These are phyloP conservation scores for Forbesichthys papilliferus DNA, from an alignment of 2,113 vertebrate genomes.

Conservation along the genomic window DNA sequence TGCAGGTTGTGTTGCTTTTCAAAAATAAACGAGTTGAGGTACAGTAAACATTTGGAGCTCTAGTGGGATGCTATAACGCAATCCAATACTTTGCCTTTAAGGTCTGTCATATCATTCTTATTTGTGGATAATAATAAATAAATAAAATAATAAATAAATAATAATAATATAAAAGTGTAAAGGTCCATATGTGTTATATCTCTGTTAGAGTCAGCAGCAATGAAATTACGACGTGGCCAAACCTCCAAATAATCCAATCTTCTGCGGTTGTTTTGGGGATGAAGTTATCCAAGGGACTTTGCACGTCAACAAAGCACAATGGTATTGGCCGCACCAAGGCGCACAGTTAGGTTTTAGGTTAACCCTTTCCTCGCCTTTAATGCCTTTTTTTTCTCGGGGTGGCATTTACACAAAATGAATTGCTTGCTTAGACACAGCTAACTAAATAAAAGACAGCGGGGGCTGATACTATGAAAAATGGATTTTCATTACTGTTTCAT, in stretches of 20 bases:
- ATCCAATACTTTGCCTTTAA: too few relatives aligned
- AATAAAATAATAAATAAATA: too few relatives aligned
- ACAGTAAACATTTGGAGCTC: too few relatives aligned
- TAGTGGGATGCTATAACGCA: too few relatives aligned
- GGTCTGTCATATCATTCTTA: too few relatives aligned
- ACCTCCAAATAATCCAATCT: constrained; percentile 35
- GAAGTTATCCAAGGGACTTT: constrained; percentile 36
- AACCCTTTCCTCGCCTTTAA: constrained; percentile 86
- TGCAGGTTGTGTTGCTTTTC: too few relatives aligned
- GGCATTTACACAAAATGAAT: constrained; percentile 99
- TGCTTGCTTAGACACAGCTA: constrained; percentile 99
- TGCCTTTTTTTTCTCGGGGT: constrained; percentile 81
- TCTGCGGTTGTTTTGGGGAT: constrained; percentile 36
- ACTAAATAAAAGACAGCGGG: constrained; percentile 99
- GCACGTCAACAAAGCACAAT: too few relatives aligned
- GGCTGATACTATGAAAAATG: constrained; percentile 99
- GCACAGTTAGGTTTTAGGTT: constrained; percentile 74
- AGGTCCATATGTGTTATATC: background rate
- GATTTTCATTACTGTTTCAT: constrained; percentile 99
- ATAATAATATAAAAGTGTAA: constrained; percentile 1
- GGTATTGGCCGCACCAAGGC: background rate
- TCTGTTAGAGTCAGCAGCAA: background rate
- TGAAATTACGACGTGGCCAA: constrained; percentile 24
- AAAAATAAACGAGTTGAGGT: too few relatives aligned
- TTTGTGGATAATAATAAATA: background rate